Conservation (phyloP, 2,113 vertebrate genomes). For the Vireo altiloquus region DNA sequence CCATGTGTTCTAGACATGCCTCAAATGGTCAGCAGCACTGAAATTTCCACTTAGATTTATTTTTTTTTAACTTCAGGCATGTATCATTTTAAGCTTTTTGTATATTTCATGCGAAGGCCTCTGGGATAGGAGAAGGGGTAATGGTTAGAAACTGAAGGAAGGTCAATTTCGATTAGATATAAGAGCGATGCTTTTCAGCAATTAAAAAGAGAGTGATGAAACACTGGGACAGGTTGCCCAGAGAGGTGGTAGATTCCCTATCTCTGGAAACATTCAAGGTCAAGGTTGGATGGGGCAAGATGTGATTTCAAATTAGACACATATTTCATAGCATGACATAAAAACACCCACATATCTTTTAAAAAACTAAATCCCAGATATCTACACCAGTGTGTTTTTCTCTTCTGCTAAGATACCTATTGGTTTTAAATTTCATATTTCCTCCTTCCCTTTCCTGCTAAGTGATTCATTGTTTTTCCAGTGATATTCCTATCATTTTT, state of each 20-base stretch:
- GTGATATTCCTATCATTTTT: not conserved
- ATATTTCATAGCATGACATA: not conserved
- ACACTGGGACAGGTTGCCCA: not conserved
- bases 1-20: not conserved
- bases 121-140: not conserved
- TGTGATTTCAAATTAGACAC: not conserved
- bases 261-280: not conserved
- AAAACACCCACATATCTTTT: not conserved
- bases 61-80: not conserved
- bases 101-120: not conserved
- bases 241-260: not conserved
- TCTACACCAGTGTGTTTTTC: not conserved
- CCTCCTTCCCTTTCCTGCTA: not conserved
- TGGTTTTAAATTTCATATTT: not conserved
- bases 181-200: not conserved
- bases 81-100: not conserved
- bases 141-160: not conserved
- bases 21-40: not conserved
- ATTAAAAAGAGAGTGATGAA: not conserved
- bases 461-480: not conserved
- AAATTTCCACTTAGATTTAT: not conserved
- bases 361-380: not conserved
- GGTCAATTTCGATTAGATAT: not conserved
- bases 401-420: not conserved
- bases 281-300: fast-evolving